Evolutionary conservation across 2,797 vertebrate species (phyloP), one percentile per base, ranked within the genome.

Genomic region (Falco rusticolus): DNA sequence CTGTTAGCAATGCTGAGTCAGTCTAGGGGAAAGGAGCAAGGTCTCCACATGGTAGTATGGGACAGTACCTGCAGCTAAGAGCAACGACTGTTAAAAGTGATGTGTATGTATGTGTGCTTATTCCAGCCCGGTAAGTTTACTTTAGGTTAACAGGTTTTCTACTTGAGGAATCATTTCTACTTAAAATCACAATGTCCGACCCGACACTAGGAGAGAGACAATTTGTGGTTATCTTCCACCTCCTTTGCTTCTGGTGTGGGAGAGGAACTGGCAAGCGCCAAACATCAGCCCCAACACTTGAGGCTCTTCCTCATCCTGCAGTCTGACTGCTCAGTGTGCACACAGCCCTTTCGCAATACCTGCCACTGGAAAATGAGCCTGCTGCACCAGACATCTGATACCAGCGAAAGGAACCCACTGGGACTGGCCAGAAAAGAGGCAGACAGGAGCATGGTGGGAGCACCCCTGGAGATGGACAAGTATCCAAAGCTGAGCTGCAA

Each of bases 241-340:
- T 94, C 50, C n/a, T 45, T 22, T 8, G 3, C 16, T 89, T 15
- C 18, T 31, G 33, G 29, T 2, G 3, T 11, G 6, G 53, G 12
- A 84, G 8, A 70, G 26, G 33, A 93, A 81, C 47, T 17, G 29
- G 17, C 22, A 74, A 31, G 31, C 17, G 34, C 37, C 57, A 63
- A 65, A 50, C 33, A 69, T 34, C 59, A 65, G 13, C 29, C 41
- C 57, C 53, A 74, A 22, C 41, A 33, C 19, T 41, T 63, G 26
- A 22, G 66, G 10, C 41, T 79, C 51, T 54, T 76, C 64, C 66
- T 51, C 47, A 45, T 16, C 6, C 2, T 13, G n/a, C 47, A 74
- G 34, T 20, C 19, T 19, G 31, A 64, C 51, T 20, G 13, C 28
- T 41, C 2, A 0, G 37, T 0, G 0, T 45, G 14, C 24, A 57